Conservation (phyloP, 2,888 invertebrate species). For the Tetropium fuscum region DNA sequence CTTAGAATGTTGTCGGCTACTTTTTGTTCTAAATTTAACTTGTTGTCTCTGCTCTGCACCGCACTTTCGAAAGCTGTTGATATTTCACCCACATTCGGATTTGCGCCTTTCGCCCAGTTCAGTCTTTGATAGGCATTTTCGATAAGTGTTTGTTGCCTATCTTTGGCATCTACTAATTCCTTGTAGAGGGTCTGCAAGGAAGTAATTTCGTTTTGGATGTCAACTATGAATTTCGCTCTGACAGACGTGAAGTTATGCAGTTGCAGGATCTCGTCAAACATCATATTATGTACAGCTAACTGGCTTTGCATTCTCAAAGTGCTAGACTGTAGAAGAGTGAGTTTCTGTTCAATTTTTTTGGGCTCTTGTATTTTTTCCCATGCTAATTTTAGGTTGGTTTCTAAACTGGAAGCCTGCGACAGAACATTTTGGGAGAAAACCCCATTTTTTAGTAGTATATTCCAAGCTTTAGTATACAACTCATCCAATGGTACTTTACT, state of each 20-base stretch:
- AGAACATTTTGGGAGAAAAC: constrained; percentile 70
- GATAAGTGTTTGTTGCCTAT: constrained; percentile 71
- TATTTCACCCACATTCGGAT: constrained; percentile 77
- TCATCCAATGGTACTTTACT: constrained; percentile 84
- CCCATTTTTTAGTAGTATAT: constrained; percentile 70
- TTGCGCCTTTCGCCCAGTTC: constrained; percentile 90
- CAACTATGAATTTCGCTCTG: constrained; percentile 68
- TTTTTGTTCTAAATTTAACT: constrained; percentile 67
- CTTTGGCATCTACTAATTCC: constrained; percentile 72
- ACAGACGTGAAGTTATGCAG: constrained; percentile 50
- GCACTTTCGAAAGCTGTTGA: constrained; percentile 74
- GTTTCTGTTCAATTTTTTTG: constrained; percentile 69
- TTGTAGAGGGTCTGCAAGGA: constrained; percentile 71
- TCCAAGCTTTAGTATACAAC: constrained; percentile 78
- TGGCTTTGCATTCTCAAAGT: constrained; percentile 75
- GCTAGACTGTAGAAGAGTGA: constrained; percentile 70
- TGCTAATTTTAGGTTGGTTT: constrained; percentile 70
- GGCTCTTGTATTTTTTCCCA: constrained; percentile 69
- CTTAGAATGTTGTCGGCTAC: constrained; percentile 70
- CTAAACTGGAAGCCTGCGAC: constrained; percentile 73
- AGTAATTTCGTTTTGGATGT: constrained; percentile 72
- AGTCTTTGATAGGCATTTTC: constrained; percentile 76
- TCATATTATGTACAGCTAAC: constrained; percentile 78
- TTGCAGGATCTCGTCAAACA: constrained; percentile 73
- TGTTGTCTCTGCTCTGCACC: constrained; percentile 68